Percentiles rank a stretch among this genome's conserved stretches.
Conservation (phyloP, 2,113 vertebrate genomes). For the Pyrgilauda ruficollis region DNA sequence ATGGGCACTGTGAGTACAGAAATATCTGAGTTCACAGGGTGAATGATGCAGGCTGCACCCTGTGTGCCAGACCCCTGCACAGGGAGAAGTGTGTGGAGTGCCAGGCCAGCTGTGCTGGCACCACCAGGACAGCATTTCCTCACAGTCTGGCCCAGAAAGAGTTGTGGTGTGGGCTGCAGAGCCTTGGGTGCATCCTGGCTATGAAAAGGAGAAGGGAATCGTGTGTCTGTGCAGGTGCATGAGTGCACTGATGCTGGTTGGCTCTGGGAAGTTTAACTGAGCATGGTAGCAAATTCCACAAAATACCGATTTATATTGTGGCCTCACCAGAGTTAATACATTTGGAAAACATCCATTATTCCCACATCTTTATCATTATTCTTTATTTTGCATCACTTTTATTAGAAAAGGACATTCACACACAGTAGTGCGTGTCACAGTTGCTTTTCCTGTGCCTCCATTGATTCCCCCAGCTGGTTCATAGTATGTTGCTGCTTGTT, state of each 20-base stretch:
- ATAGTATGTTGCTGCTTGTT: neutral
- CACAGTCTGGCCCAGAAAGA: neutral
- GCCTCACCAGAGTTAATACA: neutral
- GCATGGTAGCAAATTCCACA: neutral
- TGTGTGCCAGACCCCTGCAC: neutral
- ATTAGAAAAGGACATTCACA: neutral
- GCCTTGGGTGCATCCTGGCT: neutral
- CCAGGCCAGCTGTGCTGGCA: neutral
- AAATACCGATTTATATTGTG: neutral
- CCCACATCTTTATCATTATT: neutral
- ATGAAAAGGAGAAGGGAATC: neutral
- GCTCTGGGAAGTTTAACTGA: neutral
- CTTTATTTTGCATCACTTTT: neutral
- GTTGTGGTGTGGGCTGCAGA: neutral
- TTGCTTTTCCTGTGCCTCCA: neutral
- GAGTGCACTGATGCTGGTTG: rapidly evolving
- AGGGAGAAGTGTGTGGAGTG: neutral
- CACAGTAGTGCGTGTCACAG: neutral
- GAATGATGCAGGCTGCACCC: neutral
- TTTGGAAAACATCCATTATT: neutral
- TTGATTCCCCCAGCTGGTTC: neutral
- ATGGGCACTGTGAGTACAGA: neutral
- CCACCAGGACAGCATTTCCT: rapidly evolving
- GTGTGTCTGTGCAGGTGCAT: neutral
- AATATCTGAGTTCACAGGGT: neutral